These are phyloP conservation scores for Galemys pyrenaicus DNA, from an alignment of 2,113 vertebrate species.

Conservation along the genomic window DNA sequence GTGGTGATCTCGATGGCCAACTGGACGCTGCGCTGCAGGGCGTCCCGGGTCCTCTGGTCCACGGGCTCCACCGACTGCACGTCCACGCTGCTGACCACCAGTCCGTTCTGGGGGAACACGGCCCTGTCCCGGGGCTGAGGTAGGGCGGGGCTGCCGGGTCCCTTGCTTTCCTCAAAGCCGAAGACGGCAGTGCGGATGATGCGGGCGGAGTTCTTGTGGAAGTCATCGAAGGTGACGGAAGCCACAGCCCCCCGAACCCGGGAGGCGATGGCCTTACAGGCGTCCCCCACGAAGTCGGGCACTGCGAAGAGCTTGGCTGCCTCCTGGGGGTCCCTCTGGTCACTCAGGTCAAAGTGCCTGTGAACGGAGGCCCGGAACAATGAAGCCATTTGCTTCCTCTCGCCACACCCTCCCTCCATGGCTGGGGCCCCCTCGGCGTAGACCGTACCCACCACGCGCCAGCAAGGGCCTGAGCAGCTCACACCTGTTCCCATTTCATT, in stretches of 20 bases:
- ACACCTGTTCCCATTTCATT: neutral
- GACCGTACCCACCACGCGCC: neutral
- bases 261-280: constrained; percentile 93
- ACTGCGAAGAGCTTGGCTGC: constrained; percentile 89
- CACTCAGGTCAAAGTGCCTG: constrained; percentile 92
- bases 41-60: constrained; percentile 92
- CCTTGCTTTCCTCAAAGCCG: constrained; percentile 88
- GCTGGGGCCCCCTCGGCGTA: neutral
- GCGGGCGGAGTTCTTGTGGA: constrained; percentile 95
- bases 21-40: constrained; percentile 94
- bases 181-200: constrained; percentile 94
- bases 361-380: neutral
- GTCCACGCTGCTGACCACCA: constrained; percentile 93
- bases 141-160: constrained; percentile 57
- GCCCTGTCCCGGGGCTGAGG: constrained; percentile 84
- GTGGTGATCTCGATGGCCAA: constrained; percentile 96
- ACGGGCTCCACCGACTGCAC: constrained; percentile 95
- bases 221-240: constrained; percentile 94
- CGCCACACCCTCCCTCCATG: too few relatives aligned
- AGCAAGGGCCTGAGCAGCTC: neutral
- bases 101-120: constrained; percentile 88
- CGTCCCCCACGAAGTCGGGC: constrained; percentile 92
- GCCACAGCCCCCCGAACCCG: constrained; percentile 92
- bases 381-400: too few relatives aligned
- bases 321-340: constrained; percentile 21